Conservation (phyloP, 2,797 vertebrate genomes). For the Chaunax sp. region DNA sequence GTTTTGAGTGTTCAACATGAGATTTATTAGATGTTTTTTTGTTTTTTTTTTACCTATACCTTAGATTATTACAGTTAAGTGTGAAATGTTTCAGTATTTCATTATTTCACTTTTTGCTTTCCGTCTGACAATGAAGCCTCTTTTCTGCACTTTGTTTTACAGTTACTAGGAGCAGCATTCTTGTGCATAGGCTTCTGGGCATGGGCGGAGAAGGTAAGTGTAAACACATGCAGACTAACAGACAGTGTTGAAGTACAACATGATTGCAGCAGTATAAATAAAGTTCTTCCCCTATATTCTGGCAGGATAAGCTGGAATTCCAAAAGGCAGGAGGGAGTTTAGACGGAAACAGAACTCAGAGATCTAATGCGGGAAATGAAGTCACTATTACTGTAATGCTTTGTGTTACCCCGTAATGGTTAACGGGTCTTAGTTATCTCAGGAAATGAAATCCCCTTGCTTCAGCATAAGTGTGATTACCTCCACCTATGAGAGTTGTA, state of each 20-base stretch:
- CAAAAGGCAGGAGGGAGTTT: conserved; percentile 7
- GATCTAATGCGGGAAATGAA: conserved; percentile 11
- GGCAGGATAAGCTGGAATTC: conserved; percentile 27
- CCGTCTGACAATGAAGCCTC: conserved; percentile 24
- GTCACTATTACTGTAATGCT: conserved; percentile 29
- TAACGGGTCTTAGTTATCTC: conserved; percentile 1
- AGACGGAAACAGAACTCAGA: conserved; percentile 29
- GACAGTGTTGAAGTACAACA: conserved; percentile 16
- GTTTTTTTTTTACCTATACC: neutral
- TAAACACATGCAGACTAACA: conserved; percentile 52
- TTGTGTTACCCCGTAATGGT: conserved; percentile 33
- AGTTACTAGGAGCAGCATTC: conserved; percentile 93
- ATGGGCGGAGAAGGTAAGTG: conserved; percentile 94
- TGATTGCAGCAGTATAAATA: conserved; percentile 53
- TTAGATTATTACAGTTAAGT: neutral
- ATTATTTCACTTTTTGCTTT: neutral
- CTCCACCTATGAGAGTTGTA: too few species aligned
- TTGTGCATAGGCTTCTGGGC: conserved; percentile 93
- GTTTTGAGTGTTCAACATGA: neutral
- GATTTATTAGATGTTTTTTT: neutral
- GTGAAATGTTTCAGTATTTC: neutral
- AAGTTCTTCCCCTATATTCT: conserved; percentile 57
- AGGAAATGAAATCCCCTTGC: conserved; percentile 26
- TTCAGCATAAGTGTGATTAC: conserved; percentile 2
- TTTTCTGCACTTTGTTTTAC: conserved; percentile 75